Conservation (phyloP, 1,140 invertebrate species). For the Drosophila takahashii region DNA sequence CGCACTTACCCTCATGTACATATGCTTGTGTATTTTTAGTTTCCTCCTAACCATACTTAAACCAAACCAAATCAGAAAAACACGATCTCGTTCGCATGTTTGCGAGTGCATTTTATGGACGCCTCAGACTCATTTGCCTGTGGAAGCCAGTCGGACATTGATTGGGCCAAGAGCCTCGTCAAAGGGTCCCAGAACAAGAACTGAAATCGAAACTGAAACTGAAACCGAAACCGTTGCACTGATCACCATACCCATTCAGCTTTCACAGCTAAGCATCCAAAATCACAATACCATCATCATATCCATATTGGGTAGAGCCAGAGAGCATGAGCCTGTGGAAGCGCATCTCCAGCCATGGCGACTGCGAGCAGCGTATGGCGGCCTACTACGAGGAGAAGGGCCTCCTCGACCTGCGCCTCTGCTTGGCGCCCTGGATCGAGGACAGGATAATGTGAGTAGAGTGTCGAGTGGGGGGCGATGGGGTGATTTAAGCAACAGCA, state of each 20-base stretch:
- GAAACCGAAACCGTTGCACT: constrained; percentile 2
- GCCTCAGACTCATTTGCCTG: constrained; percentile 63
- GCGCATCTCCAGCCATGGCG: constrained; percentile 74
- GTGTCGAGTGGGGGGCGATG: not conserved
- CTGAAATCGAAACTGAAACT: constrained; percentile 18
- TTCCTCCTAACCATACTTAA: constrained; percentile 48
- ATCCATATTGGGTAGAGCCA: constrained; percentile 41
- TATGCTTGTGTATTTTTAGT: constrained; percentile 53
- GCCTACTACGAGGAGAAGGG: constrained; percentile 83
- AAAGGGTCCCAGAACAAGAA: constrained; percentile 21
- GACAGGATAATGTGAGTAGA: constrained; percentile 83
- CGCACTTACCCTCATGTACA: constrained; percentile 37
- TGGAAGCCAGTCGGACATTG: constrained; percentile 62
- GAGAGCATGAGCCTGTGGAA: constrained; percentile 83
- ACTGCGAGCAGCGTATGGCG: constrained; percentile 79
- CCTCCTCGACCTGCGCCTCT: constrained; percentile 77
- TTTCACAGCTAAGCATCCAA: constrained; percentile 28
- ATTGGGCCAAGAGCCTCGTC: constrained; percentile 45
- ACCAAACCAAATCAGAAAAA: constrained; percentile 20
- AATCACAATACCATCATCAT: constrained; percentile 34
- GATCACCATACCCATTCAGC: constrained; percentile 52
- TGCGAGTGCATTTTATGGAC: constrained; percentile 72
- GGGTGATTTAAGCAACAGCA: not conserved
- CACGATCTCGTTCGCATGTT: constrained; percentile 27
- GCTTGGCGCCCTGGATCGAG: constrained; percentile 83